Evolutionary conservation across 2,888 invertebrate species (phyloP).

Genomic region (Athripsodes cinereus): DNA sequence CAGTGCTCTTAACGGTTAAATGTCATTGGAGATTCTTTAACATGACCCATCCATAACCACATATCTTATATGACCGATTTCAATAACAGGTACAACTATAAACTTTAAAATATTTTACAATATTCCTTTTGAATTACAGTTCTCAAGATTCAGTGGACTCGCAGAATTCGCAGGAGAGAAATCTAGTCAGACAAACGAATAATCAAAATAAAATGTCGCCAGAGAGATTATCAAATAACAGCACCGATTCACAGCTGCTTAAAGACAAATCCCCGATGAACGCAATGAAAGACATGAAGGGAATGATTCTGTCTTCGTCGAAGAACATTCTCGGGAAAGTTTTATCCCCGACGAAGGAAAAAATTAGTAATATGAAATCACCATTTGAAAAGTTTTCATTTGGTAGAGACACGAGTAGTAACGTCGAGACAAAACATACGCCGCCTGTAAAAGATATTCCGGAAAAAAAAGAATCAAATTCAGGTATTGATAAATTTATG

Average conservation of each 20-base stretch:
- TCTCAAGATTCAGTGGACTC: constrained; percentile 32
- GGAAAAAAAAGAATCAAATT: not conserved
- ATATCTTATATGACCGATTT: no score
- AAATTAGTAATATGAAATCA: constrained; percentile 34
- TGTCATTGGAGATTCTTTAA: no score
- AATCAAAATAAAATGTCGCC: constrained; percentile 32
- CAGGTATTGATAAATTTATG: no score
- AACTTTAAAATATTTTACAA: no score
- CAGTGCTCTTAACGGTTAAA: no score
- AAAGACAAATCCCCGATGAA: constrained; percentile 50
- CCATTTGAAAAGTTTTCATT: constrained; percentile 28
- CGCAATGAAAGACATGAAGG: constrained; percentile 64
- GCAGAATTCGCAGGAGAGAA: constrained; percentile 33
- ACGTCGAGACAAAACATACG: not conserved
- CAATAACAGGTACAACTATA: no score
- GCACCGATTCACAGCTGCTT: constrained; percentile 28
- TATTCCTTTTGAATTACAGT: constrained; percentile 20
- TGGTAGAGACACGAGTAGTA: constrained; percentile 29
- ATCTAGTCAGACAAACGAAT: constrained; percentile 26
- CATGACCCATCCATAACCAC: no score
- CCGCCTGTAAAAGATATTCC: not conserved
- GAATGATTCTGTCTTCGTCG: constrained; percentile 60
- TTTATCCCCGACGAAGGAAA: constrained; percentile 68
- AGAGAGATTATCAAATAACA: constrained; percentile 10
- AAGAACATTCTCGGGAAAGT: constrained; percentile 70